Conservation (phyloP, 2,113 vertebrate species). For the Mobula birostris region DNA sequence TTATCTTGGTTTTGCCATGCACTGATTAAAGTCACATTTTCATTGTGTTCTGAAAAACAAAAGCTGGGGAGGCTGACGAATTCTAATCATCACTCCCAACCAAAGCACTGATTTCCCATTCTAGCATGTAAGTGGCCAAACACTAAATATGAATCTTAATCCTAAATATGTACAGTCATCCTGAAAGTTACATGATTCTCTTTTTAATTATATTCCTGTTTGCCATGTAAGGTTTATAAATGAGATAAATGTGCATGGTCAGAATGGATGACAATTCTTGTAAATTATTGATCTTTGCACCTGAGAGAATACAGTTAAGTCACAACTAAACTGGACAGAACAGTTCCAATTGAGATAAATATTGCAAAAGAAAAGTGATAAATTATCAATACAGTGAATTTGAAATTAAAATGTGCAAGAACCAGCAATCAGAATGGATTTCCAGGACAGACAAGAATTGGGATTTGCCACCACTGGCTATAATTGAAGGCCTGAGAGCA, state of each 20-base stretch:
- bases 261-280: not conserved
- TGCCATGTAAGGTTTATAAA: not conserved
- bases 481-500: not conserved
- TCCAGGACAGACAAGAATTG: not conserved
- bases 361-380: not conserved
- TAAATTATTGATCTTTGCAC: too few species aligned
- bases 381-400: not conserved
- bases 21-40: constrained; percentile 53
- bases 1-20: constrained; percentile 55
- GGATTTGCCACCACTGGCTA: not conserved
- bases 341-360: not conserved
- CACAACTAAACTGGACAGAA: not conserved
- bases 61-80: constrained; percentile 47
- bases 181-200: not conserved
- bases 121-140: constrained; percentile 45
- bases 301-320: not conserved
- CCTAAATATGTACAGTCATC: constrained; percentile 21
- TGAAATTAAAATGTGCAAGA: not conserved
- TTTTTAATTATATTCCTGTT: not conserved
- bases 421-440: not conserved
- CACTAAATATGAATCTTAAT: constrained; percentile 49
- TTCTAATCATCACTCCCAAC: constrained; percentile 44
- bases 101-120: constrained; percentile 51
- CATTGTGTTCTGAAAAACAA: constrained; percentile 51
- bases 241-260: not conserved